Conservation (phyloP, 2,888 invertebrate genomes). For the Ectemnius continuus region DNA sequence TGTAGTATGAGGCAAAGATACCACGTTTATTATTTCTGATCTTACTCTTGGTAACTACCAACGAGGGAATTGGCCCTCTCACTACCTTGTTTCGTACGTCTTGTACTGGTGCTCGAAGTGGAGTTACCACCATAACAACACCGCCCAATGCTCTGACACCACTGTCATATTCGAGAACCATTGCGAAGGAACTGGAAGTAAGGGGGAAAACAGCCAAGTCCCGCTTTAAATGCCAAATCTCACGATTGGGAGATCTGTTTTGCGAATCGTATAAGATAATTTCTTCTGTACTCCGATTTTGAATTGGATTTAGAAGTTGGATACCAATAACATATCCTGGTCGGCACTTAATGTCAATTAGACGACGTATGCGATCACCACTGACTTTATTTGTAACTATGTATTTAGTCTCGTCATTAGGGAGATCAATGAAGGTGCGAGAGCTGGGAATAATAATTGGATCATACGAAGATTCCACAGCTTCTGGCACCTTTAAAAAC, state of each 20-base stretch:
- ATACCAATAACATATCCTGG: slow-evolving; percentile 93
- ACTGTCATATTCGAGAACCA: slow-evolving; percentile 89
- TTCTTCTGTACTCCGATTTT: slow-evolving; percentile 91
- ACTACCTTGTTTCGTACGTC: slow-evolving; percentile 86
- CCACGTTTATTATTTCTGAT: slow-evolving; percentile 91
- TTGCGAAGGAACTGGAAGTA: slow-evolving; percentile 89
- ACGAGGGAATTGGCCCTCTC: slow-evolving; percentile 88
- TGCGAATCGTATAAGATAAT: slow-evolving; percentile 89
- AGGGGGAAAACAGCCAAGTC: slow-evolving; percentile 95
- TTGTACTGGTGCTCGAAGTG: slow-evolving; percentile 85
- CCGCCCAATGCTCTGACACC: slow-evolving; percentile 89
- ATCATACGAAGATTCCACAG: slow-evolving; percentile 85
- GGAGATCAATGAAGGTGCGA: slow-evolving; percentile 81
- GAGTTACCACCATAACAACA: slow-evolving; percentile 87
- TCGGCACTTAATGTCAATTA: slow-evolving; percentile 80
- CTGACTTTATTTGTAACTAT: slow-evolving; percentile 86
- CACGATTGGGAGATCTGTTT: slow-evolving; percentile 80
- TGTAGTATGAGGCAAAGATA: slow-evolving; percentile 91
- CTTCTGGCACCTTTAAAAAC: slow-evolving; percentile 86
- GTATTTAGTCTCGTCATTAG: slow-evolving; percentile 88
- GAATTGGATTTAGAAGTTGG: slow-evolving; percentile 93
- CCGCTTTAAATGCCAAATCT: slow-evolving; percentile 87
- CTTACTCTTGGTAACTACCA: slow-evolving; percentile 85
- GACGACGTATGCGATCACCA: slow-evolving; percentile 78
- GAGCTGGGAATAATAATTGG: slow-evolving; percentile 86